Base-by-base conservation (phyloP, 2,113 vertebrate species). In the Notothenia rossii region DNA sequence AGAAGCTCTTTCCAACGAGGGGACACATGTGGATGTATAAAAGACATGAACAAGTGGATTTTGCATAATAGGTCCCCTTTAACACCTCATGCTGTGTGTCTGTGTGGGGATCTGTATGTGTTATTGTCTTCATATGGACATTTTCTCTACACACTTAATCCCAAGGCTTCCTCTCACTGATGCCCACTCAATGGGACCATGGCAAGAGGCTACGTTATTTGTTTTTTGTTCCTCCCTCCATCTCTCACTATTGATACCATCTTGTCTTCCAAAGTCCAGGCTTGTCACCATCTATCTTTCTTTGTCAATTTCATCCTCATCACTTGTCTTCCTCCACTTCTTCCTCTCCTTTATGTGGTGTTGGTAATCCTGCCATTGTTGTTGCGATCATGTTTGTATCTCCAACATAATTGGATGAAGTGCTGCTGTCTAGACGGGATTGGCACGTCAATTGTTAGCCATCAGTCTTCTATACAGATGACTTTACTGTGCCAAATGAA, bases 341-440 rank as follows among this genome's bases (percentile, higher is more conserved):
- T 53, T 87, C 78, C 62, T 64, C 66, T 63, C 75, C 62, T 83
- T 73, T 87, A 75, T 79, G 79, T 77, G 73, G 72, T 79, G 85
- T 67, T 85, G 65, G 86, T 95, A 95, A 95, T 95, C 94, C 92
- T 60, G 74, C 83, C 88, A 92, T 95, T 95, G 94, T 95, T 91
- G 92, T 53, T 48, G 83, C 77, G 84, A 93, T 93, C 92, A 88
- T 94, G 92, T 94, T 95, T 94, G 94, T 94, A 93, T 94, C 93
- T 91, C 77, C 77, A 82, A 93, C 89, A 92, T 94, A 95, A 95
- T 94, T 91, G 93, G 85, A 90, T 89, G 90, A 94, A 93, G 88
- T 83, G 85, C 67, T 60, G 86, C 85, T 88, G 93, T 94, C 92
- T 92, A 90, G 88, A 90, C 77, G 12, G 63, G 92, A 93, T 70